Conservation (phyloP, 2,888 invertebrate species). For the Antitype chi region DNA sequence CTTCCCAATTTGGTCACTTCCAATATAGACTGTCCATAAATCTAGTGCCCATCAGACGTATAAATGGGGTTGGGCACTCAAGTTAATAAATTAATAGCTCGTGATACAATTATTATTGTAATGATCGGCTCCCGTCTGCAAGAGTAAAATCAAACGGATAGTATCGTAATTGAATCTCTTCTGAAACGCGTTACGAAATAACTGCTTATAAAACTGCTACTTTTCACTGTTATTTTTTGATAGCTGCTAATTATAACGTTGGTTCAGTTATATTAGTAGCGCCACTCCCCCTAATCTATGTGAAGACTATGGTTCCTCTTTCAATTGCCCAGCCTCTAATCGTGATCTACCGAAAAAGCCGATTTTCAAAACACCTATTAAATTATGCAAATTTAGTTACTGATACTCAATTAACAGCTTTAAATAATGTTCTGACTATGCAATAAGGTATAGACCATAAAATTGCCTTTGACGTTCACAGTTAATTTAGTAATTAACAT, state of each 20-base stretch:
- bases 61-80: constrained; percentile 78
- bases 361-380: constrained; percentile 3
- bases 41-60: constrained; percentile 73
- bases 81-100: constrained; percentile 87
- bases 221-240: constrained; percentile 63
- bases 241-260: constrained; percentile 52
- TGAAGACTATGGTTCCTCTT: constrained; percentile 11
- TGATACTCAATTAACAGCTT: constrained; percentile 48
- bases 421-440: constrained; percentile 41
- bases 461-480: constrained; percentile 39
- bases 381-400: constrained; percentile 56
- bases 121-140: constrained; percentile 83
- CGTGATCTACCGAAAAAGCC: constrained; percentile 40
- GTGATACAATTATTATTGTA: constrained; percentile 88
- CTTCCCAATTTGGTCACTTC: constrained; percentile 66
- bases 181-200: constrained; percentile 67
- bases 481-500: constrained; percentile 56
- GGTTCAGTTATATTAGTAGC: constrained; percentile 24
- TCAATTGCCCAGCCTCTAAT: constrained; percentile 2
- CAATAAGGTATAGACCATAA: constrained; percentile 43
- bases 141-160: constrained; percentile 71
- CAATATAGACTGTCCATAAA: constrained; percentile 71
- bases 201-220: constrained; percentile 58
- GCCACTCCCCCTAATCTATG: constrained; percentile 42
- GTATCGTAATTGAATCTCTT: constrained; percentile 88